phyloP scores from a whole-genome alignment of 1,140 invertebrate genomes.

The Cataglyphis hispanica region DNA sequence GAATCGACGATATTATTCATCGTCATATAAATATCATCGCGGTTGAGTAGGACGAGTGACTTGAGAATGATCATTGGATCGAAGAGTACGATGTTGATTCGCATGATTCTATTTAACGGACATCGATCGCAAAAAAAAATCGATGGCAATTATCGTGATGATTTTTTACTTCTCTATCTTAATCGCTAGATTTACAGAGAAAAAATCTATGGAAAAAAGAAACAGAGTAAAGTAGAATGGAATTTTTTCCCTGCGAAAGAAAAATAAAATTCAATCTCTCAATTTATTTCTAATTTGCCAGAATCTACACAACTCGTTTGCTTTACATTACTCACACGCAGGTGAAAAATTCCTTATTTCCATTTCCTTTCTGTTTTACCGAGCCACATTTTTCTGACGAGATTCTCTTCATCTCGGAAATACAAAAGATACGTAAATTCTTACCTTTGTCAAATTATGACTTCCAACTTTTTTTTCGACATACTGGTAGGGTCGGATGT shows the following conservation, averaged over 20 bases:
- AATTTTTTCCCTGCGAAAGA: not conserved
- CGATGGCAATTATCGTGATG: not conserved
- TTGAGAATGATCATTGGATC: constrained; percentile 28
- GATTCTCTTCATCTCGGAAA: not conserved
- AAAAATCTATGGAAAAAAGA: not conserved
- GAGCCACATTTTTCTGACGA: too few species aligned
- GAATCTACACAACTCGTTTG: too few species aligned
- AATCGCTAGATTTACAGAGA: not conserved
- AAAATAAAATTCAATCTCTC: not conserved
- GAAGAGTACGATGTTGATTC: not conserved
- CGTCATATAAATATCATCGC: not conserved
- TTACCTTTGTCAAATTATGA: not conserved
- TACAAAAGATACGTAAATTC: not conserved
- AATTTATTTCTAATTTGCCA: too few species aligned
- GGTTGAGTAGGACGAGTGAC: not conserved
- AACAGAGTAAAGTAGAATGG: not conserved
- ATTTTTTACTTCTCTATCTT: not conserved
- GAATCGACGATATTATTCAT: constrained; percentile 35
- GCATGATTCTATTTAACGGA: not conserved
- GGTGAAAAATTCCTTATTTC: too few species aligned
- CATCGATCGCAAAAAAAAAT: not conserved
- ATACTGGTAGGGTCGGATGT: not conserved
- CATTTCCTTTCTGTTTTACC: too few species aligned
- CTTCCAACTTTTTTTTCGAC: not conserved
- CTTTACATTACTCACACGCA: too few species aligned